Base-by-base conservation (phyloP, 2,113 vertebrate genomes). In the Strix uralensis region DNA sequence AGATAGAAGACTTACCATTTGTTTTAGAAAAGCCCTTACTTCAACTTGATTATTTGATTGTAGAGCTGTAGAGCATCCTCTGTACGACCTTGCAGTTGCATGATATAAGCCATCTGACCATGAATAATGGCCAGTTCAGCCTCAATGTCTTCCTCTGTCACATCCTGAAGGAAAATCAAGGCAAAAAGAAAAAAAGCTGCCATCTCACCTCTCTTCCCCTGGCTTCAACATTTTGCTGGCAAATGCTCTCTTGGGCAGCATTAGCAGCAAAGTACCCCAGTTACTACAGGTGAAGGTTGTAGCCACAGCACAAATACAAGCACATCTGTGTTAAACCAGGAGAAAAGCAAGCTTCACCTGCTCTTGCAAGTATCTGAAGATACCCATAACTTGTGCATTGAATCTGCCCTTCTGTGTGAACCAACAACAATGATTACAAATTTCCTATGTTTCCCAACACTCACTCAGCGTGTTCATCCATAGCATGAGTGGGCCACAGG, bases 31-130 rank as follows among this genome's bases (percentile, higher is more conserved):
- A 36, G 26, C 5, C 94, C 99, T 98, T 97, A 99, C 99, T 99
- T 99, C 85, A 99, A 97, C 95, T 99, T 99, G 95, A 99, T 99
- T 95, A 99, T 99, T 98, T 99, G 99, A 98, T 99, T 99, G 98
- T 99, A 99, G 92, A 99, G 99, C 95, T 99, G 99, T 88, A 99
- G 96, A 15, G 99, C 99, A 25, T 99, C 99, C 32, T 99, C 99
- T 23, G 98, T 99, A 42, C 98, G 98, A 73, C 99, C 99, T 92
- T 99, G 99, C 13, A 99, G 96, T 94, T 99, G 99, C 97, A 99
- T 98, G 93, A 99, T 96, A 69, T 99, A 99, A 18, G 99, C 99
- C 99, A 99, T 99, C 97, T 99, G 99, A 96, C 99, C 99, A 61
- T 99, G 99, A 97, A 99, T 99, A 97, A 99, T 98, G 9, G 99